Conservation (phyloP, 2,888 invertebrate genomes). For the Cerceris ruficornis region DNA sequence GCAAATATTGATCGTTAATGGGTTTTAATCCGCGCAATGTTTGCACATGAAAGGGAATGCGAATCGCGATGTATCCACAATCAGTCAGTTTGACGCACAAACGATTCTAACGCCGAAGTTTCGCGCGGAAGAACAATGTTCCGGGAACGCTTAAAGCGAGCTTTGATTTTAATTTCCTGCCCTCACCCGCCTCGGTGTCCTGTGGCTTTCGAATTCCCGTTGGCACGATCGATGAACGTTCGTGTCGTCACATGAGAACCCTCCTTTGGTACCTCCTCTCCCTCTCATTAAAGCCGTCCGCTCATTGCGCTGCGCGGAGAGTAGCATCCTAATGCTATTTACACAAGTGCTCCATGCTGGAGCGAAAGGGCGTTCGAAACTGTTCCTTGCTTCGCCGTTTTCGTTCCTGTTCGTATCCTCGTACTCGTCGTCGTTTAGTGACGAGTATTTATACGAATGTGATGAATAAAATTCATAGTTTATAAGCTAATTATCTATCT, state of each 20-base stretch:
- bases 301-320: conserved; percentile 50
- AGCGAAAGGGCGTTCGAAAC: conserved; percentile 56
- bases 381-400: conserved; percentile 16
- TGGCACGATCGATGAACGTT: conserved; percentile 64
- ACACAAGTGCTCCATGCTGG: conserved; percentile 60
- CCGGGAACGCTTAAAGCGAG: conserved; percentile 32
- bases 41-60: neutral
- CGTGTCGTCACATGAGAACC: conserved; percentile 63
- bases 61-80: neutral
- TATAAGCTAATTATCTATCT: no score
- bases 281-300: conserved; percentile 68
- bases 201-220: conserved; percentile 64
- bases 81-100: conserved; percentile 8
- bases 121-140: neutral
- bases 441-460: no score
- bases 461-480: no score
- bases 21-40: conserved; percentile 12
- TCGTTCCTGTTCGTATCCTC: no score
- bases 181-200: conserved; percentile 11
- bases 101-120: neutral
- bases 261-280: conserved; percentile 61
- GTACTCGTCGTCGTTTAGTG: no score
- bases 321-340: conserved; percentile 71
- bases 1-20: conserved; percentile 16
- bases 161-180: conserved; percentile 59